These are phyloP conservation scores for Drosophila merina DNA, from an alignment of 2,888 invertebrate genomes.

Conservation along the genomic window DNA sequence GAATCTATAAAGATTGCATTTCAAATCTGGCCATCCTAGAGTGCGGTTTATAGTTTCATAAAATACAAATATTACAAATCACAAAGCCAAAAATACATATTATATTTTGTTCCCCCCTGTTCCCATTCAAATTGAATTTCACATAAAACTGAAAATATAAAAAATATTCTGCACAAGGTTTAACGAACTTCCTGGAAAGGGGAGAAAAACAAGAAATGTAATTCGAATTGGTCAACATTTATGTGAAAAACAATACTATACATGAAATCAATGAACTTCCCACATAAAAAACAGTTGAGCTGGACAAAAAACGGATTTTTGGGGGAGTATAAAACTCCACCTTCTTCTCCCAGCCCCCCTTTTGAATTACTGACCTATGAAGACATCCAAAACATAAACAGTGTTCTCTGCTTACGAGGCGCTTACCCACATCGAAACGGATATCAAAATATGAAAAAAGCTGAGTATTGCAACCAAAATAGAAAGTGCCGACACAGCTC, in stretches of 20 bases:
- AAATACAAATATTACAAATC: neutral
- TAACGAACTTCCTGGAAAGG: constrained; percentile 64
- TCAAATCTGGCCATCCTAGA: neutral
- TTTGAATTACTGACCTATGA: constrained; percentile 67
- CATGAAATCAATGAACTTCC: constrained; percentile 55
- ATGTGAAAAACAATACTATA: constrained; percentile 20
- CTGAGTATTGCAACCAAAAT: constrained; percentile 31
- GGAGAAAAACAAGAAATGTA: constrained; percentile 28
- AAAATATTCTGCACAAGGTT: constrained; percentile 43
- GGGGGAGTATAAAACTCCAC: constrained; percentile 19
- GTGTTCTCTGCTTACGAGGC: constrained; percentile 39
- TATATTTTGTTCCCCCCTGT: constrained; percentile 4
- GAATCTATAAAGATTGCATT: neutral
- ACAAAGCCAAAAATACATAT: neutral
- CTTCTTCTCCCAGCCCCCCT: constrained; percentile 39
- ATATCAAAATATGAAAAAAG: constrained; percentile 22
- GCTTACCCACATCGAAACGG: constrained; percentile 9
- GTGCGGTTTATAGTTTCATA: neutral
- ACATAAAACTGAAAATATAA: constrained; percentile 34
- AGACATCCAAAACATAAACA: constrained; percentile 51
- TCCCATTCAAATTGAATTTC: constrained; percentile 45
- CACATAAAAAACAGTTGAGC: constrained; percentile 19
- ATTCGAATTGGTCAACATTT: constrained; percentile 47
- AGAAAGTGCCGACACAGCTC: constrained; percentile 42
- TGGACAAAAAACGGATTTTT: constrained; percentile 20